Conservation (phyloP, 2,113 vertebrate species). For the Nesoenas mayeri region DNA sequence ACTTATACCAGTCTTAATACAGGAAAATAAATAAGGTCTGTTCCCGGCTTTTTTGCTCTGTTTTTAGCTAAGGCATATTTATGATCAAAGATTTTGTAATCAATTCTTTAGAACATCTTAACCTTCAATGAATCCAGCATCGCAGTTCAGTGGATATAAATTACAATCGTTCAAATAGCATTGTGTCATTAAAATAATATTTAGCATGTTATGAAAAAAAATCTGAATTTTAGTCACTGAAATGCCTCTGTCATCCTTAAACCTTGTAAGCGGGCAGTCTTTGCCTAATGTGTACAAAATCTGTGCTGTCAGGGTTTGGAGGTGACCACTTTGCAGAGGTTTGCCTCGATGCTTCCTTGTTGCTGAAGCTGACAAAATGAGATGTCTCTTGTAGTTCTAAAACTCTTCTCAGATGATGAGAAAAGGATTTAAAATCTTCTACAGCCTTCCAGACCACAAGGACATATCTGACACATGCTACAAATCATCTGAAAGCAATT, state of each 20-base stretch:
- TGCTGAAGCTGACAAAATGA: not conserved
- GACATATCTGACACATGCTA: not conserved
- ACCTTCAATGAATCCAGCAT: not conserved
- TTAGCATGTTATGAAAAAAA: not conserved
- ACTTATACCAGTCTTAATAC: not conserved
- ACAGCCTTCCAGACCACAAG: not conserved
- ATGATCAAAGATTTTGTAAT: not conserved
- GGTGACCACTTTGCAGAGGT: not conserved
- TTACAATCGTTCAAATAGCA: not conserved
- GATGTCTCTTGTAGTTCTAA: not conserved
- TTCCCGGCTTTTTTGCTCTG: not conserved
- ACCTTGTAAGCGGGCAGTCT: not conserved
- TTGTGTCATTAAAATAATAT: not conserved
- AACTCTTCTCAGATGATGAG: not conserved
- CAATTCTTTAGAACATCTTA: not conserved
- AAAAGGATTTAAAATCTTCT: not conserved
- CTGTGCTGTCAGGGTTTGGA: not conserved
- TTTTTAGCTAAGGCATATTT: not conserved
- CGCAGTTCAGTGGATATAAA: not conserved
- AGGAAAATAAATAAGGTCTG: not conserved
- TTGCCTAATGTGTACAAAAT: not conserved
- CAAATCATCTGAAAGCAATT: not conserved
- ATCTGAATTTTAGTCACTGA: not conserved
- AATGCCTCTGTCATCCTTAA: not conserved
- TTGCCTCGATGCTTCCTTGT: not conserved